Base-by-base conservation (phyloP, 1,140 invertebrate genomes). In the Gonatopus flavifemur region DNA sequence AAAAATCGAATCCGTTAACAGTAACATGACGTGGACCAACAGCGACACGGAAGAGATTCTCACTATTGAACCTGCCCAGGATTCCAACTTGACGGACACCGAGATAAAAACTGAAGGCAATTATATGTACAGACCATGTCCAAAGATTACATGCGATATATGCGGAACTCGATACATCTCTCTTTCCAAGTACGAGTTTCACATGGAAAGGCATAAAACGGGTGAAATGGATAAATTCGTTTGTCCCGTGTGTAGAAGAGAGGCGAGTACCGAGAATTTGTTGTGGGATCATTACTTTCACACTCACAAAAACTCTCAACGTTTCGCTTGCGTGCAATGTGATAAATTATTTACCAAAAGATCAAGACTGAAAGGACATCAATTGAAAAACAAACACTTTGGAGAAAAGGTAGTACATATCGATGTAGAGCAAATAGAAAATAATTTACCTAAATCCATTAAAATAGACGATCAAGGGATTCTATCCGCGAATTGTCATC, bases 221-320 rank as follows among this genome's bases (percentile, higher is more conserved):
- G 38, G 31, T 19, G 47, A 57, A 49, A 64, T 64, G n/a, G 40
- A 62, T 24, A 50, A 40, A 28, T 65, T 41, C 18, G 18, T 56
- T 20, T 65, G 63, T 19, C 47, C 28, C 3, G 13, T 56, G 28
- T 65, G 63, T 35, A 44, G 43, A 12, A 65, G 59, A 40, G 48
- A 62, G 38, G 42, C 52, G 13, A 62, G 42, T 13, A 64, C 7
- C 28, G 63, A 65, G 28, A 59, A 59, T 10, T 37, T 59, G 20
- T 37, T 65, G 15, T 65, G 63, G 63, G 50, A 59, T 37, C 63
- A 64, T 32, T 65, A 65, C 18, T 52, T 40, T 33, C 44, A 64
- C 10, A 49, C 43, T 1, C 63, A 65, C 21, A 62, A 56, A 28
- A 59, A 28, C 24, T 42, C 49, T 6, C 25, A 49, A 39, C 52